Base-by-base conservation (phyloP, 1,140 invertebrate species). In the Drosophila pectinifera region DNA sequence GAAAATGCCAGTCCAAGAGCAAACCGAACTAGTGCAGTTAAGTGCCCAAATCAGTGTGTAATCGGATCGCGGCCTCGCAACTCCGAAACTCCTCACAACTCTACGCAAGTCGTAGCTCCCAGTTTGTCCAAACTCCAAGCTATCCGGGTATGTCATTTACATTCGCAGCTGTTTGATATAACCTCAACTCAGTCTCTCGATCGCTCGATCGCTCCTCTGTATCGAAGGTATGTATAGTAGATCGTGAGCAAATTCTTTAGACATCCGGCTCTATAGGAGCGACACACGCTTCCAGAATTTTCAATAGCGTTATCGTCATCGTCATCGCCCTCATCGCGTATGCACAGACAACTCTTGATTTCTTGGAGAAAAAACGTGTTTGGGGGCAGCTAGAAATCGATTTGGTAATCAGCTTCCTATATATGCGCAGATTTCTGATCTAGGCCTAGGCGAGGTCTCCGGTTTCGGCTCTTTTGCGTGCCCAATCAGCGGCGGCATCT, bases 211-310 rank as follows among this genome's bases (percentile, higher is more conserved):
- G 42, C 46, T 20, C 18, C 28, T 2, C 28, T 51, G 59, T 43
- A 58, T 48, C 57, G 16, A 61, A 68, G 67, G 51, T 73, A 73
- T 53, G 48, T 57, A 68, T 61, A 41, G 36, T 61, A 76, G 45
- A 57, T 58, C 62, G 54, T 67, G 54, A 76, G 41, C 61, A 75
- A 67, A 75, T 75, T 75, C 48, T 67, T 61, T 55, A 53, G 53
- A 78, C 65, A 78, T 78, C 75, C 75, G 75, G 73, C 75, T 78
- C 49, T 62, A 48, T 58, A 53, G 36, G 73, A 62, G 56, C 46
- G 49, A 79, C 69, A 78, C 78, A 86, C 83, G 83, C 62, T 81
- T 86, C 74, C 83, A 86, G 82, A 86, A 86, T 86, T 78, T 82
- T 86, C 74, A 82, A 86, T 81, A 28, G 57, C 59, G 24, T 22